A percentile compares a stretch with the other conserved stretches of the same genome.
Evolutionary conservation across 1,140 invertebrate species (phyloP).

Genomic region (Geopemphigus sp.): DNA sequence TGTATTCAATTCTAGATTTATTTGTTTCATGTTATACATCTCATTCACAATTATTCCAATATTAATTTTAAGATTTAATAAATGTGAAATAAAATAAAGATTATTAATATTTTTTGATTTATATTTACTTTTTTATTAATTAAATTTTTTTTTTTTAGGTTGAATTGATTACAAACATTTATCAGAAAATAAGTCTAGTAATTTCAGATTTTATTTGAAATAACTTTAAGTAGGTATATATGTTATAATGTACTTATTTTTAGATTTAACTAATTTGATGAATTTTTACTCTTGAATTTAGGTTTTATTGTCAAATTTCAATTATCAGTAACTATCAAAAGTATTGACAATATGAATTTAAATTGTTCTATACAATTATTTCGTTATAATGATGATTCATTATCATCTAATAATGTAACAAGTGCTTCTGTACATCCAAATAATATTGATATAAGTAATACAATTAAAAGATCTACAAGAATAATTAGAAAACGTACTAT

Average conservation of each 20-base stretch:
- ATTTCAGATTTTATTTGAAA: background rate
- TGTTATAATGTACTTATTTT: background rate
- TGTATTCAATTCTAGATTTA: too few relatives aligned
- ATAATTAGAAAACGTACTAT: background rate
- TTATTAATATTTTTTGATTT: background rate
- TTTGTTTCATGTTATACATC: background rate
- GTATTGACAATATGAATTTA: background rate
- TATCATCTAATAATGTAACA: background rate
- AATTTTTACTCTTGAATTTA: constrained; percentile 9
- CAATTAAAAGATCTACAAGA: background rate
- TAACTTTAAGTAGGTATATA: background rate
- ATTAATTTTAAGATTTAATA: too few relatives aligned
- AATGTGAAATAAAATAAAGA: background rate
- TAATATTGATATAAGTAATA: background rate
- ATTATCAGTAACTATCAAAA: background rate
- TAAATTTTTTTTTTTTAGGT: background rate
- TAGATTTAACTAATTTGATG: background rate
- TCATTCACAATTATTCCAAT: background rate
- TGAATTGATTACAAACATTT: background rate
- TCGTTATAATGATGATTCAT: background rate
- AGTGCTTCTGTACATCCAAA: background rate
- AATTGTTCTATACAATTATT: background rate
- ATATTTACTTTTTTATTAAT: background rate
- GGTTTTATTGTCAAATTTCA: background rate
- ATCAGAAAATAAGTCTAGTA: background rate